A percentile compares a stretch with the other conserved stretches of the same genome.
These are phyloP conservation scores for Neoniphon sammara DNA, from an alignment of 2,797 vertebrate genomes.

Conservation along the genomic window DNA sequence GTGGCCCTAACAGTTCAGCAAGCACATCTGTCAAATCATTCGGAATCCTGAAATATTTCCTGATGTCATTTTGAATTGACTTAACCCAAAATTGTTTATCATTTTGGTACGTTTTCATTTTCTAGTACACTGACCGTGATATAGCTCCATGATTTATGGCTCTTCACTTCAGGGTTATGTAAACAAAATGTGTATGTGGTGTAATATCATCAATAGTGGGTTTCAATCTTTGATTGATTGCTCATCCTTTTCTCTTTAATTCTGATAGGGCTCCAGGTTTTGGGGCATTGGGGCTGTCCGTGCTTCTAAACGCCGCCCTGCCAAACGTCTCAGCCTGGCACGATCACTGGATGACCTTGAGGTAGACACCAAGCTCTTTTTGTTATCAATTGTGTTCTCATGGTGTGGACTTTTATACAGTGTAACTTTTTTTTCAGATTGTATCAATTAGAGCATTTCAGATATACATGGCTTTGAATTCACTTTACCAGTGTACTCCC, in stretches of 20 bases:
- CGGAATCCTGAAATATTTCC: not conserved
- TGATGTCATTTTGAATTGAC: not conserved
- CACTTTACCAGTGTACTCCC: not conserved
- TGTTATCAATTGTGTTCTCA: not conserved
- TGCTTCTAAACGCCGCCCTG: constrained; percentile 85
- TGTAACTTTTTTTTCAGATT: not conserved
- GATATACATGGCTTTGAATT: not conserved
- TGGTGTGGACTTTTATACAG: too few species aligned
- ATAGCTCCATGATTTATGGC: not conserved
- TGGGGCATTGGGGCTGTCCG: constrained; percentile 82
- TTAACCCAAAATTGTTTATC: not conserved
- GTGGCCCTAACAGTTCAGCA: not conserved
- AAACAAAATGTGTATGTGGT: not conserved
- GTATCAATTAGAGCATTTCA: not conserved
- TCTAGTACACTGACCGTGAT: not conserved
- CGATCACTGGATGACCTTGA: constrained; percentile 96
- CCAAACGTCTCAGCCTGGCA: constrained; percentile 91
- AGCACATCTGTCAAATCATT: not conserved
- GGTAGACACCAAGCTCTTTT: constrained; percentile 77
- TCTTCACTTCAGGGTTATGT: not conserved
- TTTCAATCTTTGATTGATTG: not conserved
- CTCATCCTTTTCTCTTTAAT: constrained; percentile 20
- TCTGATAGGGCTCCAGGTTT: constrained; percentile 83
- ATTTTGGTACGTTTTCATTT: not conserved
- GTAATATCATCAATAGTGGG: not conserved